phyloP scores from a whole-genome alignment of 2,888 invertebrate species.

The Athrips mouffetella region DNA sequence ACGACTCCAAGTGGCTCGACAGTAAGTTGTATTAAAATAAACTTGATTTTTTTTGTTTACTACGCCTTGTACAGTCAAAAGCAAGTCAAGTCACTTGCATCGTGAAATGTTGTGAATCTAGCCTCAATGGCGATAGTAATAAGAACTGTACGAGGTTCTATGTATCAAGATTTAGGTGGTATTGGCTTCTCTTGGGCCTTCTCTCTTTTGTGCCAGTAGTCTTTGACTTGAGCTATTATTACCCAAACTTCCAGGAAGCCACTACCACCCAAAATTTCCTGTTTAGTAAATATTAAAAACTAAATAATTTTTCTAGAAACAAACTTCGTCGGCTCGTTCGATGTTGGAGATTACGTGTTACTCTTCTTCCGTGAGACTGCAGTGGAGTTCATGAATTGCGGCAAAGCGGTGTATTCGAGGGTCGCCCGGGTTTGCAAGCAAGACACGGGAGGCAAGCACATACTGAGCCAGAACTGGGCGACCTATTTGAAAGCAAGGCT shows the following conservation, averaged over 20 bases:
- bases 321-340: conserved; percentile 84
- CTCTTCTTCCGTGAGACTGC: conserved; percentile 87
- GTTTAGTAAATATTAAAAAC: background rate
- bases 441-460: conserved; percentile 82
- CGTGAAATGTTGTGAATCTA: too few species aligned
- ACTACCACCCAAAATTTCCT: background rate
- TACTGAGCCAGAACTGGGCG: conserved; percentile 82
- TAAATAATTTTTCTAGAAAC: conserved; percentile 75
- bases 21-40: conserved; percentile 69
- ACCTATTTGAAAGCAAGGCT: conserved; percentile 83
- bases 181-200: too few species aligned
- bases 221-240: too few species aligned
- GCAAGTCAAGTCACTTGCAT: too few species aligned
- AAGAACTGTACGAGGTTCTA: too few species aligned
- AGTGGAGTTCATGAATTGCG: conserved; percentile 83
- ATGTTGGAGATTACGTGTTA: conserved; percentile 82
- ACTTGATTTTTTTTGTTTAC: too few species aligned
- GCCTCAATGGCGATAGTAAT: too few species aligned
- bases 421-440: conserved; percentile 86
- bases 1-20: conserved; percentile 85
- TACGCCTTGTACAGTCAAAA: too few species aligned
- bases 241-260: too few species aligned
- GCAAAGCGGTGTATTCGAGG: conserved; percentile 83
- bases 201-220: too few species aligned
- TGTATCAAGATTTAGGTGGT: too few species aligned